Base-by-base conservation (phyloP, 37 sponge, comb jelly and placozoan species). In the Amphimedon queenslandica region DNA sequence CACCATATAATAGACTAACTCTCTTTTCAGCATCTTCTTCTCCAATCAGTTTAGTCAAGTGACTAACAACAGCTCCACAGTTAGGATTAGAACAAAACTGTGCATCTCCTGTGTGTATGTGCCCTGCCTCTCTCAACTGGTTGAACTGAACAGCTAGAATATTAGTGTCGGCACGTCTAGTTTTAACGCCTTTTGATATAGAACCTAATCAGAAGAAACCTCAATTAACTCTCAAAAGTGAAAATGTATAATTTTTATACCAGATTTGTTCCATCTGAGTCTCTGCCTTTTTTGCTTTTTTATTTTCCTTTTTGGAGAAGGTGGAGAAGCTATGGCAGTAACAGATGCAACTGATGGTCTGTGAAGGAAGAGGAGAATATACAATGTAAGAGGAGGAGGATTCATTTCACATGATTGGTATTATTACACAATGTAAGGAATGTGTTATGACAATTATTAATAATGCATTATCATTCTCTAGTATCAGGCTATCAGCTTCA, bases 71-170 rank as follows among this genome's bases (percentile, higher is more conserved):
- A 69, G 93, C 78, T 2, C 72, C 65, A 70, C 93, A 93, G 42
- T 23, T 18, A 3, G 61, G n/a, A 42, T 76, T 78, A 34, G 66
- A 29, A 60, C 93, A 93, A 43, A 81, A 57, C 47, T 84, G 82
- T 21, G 83, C 79, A 53, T 93, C 93, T 37, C 93, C 93, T 20
- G 93, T 88, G 80, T 88, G 89, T 40, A 93, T 75, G 63, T 78
- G 34, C 42, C 93, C 88, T 30, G 93, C 88, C 21, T 84, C 89
- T 32, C 64, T 78, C 67, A 93, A 75, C 27, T 51, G 80, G 67
- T 81, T 82, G 69, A 93, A 93, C 69, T 93, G 84, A n/a, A 93
- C 82, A 2, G 86, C 78, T 5, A 93, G 71, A 4, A 93, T 70
- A 57, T 93, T 93, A n/a, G 93, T 93, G 76, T 93, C 93, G 1